Percentiles rank a stretch among this genome's conserved stretches.
These are phyloP conservation scores for Sebastolobus alascanus DNA, from an alignment of 2,797 vertebrate species.

Conservation along the genomic window DNA sequence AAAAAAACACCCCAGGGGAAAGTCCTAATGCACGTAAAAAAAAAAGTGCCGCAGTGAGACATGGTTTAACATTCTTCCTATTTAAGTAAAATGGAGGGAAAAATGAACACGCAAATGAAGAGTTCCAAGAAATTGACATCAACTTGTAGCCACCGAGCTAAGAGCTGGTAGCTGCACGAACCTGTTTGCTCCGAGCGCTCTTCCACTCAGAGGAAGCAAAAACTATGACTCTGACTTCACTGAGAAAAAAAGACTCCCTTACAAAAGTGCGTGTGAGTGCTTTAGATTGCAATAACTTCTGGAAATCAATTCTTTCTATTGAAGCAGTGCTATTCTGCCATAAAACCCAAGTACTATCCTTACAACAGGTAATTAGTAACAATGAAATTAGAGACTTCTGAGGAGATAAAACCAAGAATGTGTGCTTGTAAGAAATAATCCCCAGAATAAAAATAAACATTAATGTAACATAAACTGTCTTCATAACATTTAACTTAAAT, in stretches of 20 bases:
- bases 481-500: constrained; percentile 64
- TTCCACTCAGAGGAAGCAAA: constrained; percentile 62
- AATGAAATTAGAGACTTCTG: constrained; percentile 60
- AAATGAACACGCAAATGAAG: constrained; percentile 57
- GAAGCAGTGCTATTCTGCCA: constrained; percentile 68
- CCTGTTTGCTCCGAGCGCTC: constrained; percentile 56
- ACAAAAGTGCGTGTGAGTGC: constrained; percentile 88
- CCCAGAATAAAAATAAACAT: constrained; percentile 67
- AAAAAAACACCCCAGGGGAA: constrained; percentile 25
- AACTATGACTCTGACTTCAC: constrained; percentile 50
- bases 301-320: constrained; percentile 61
- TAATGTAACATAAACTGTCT: constrained; percentile 58
- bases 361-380: constrained; percentile 66
- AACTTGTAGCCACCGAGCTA: constrained; percentile 62
- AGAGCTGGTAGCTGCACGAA: constrained; percentile 58
- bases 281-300: constrained; percentile 75
- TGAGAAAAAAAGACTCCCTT: constrained; percentile 54
- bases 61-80: constrained; percentile 60
- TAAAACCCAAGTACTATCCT: constrained; percentile 47
- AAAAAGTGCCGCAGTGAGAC: constrained; percentile 65
- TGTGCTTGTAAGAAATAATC: constrained; percentile 69
- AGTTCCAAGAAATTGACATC: constrained; percentile 74
- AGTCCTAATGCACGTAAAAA: constrained; percentile 36
- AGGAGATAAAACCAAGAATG: constrained; percentile 48
- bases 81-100: constrained; percentile 31